Conservation (phyloP, 1,140 invertebrate genomes). For the Oscheius sp. region DNA sequence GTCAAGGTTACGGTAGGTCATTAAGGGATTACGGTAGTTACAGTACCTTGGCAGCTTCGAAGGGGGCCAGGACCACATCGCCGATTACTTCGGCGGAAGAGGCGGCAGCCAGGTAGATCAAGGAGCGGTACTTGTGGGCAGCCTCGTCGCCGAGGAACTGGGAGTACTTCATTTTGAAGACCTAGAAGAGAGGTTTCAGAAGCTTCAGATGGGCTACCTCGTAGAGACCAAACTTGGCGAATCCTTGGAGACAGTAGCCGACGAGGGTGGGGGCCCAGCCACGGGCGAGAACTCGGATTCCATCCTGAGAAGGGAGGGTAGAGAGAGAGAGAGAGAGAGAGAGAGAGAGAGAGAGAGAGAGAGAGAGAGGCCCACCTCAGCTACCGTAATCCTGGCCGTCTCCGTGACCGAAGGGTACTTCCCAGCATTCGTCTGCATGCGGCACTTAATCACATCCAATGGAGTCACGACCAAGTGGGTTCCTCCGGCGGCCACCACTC, state of each 20-base stretch:
- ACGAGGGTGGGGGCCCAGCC: constrained; percentile 95
- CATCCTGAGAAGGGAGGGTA: too few relatives aligned
- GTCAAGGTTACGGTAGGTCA: too few relatives aligned
- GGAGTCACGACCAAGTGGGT: constrained; percentile 82
- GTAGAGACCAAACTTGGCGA: constrained; percentile 69
- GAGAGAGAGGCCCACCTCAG: constrained; percentile 87
- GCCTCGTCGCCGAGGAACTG: constrained; percentile 27
- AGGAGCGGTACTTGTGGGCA: constrained; percentile 81
- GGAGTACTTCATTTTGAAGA: constrained; percentile 43
- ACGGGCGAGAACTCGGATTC: constrained; percentile 73
- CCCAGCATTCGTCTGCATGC: constrained; percentile 83
- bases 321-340: too few relatives aligned
- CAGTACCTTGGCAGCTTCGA: constrained; percentile 93
- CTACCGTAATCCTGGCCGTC: constrained; percentile 75
- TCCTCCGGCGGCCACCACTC: constrained; percentile 90
- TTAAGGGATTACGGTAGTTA: too few relatives aligned
- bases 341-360: too few relatives aligned
- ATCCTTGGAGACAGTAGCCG: constrained; percentile 77
- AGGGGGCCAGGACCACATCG: constrained; percentile 90
- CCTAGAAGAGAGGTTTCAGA: too few relatives aligned
- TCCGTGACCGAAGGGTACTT: constrained; percentile 85
- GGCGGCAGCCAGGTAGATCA: constrained; percentile 84
- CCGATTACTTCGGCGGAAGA: constrained; percentile 97
- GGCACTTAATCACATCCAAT: constrained; percentile 95
- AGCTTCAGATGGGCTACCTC: too few relatives aligned